These are phyloP conservation scores for Lydus trimaculatus DNA, from an alignment of 2,888 invertebrate genomes.

Conservation along the genomic window DNA sequence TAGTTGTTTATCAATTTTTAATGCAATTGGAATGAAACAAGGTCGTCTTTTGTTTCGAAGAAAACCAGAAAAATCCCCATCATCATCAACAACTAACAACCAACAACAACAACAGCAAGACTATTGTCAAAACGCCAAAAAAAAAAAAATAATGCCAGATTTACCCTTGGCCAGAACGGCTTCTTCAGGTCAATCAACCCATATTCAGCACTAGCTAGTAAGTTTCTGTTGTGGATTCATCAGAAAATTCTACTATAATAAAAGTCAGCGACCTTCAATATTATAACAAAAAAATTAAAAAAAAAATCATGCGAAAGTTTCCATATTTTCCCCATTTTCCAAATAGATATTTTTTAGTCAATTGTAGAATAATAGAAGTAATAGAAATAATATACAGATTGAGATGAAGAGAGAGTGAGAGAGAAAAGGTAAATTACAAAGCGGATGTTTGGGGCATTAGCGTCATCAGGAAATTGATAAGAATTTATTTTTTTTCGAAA, in stretches of 20 bases:
- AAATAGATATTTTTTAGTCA: not conserved
- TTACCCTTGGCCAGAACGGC: constrained; percentile 4
- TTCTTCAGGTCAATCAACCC: not conserved
- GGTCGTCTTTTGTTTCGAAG: not conserved
- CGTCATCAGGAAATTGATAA: not conserved
- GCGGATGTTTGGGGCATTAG: not conserved
- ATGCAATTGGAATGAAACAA: not conserved
- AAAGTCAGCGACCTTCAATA: constrained; percentile 24
- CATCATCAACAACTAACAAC: no score
- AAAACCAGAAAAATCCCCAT: not conserved
- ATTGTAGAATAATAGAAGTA: not conserved
- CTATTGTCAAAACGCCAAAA: not conserved
- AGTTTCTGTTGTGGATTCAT: constrained; percentile 44
- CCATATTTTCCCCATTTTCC: not conserved
- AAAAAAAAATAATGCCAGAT: not conserved
- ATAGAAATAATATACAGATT: not conserved
- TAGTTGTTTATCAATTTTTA: not conserved
- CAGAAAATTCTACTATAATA: constrained; percentile 20
- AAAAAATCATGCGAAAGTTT: no score
- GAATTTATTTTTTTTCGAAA: no score
- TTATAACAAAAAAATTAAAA: not conserved
- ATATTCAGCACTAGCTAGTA: no score
- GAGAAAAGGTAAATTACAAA: not conserved
- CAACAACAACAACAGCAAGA: not conserved
- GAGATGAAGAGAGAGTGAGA: no score